Conservation (phyloP, 2,113 vertebrate genomes). For the Cyanoramphus novaezelandiae region DNA sequence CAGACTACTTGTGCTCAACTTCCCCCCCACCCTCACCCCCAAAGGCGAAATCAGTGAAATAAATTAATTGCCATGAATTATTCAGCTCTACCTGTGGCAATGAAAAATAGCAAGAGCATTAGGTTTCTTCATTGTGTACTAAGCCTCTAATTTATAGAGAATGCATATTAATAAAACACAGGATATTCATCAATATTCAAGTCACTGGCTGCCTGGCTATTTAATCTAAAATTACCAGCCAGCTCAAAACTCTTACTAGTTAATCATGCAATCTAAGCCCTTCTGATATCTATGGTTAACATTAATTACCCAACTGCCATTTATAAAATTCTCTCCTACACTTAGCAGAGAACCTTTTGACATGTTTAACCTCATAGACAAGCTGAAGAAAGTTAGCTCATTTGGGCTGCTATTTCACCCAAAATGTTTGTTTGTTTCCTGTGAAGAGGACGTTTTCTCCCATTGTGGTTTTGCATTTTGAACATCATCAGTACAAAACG, state of each 20-base stretch:
- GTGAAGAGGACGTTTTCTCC: background rate
- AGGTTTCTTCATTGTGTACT: slow-evolving; percentile 70
- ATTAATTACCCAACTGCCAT: slow-evolving; percentile 61
- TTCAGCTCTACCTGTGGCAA: slow-evolving; percentile 70
- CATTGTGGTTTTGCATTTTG: background rate
- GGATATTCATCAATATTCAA: slow-evolving; percentile 71
- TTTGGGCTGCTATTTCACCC: background rate
- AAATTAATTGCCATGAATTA: slow-evolving; percentile 70
- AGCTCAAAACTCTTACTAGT: slow-evolving; percentile 69
- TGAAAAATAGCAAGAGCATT: slow-evolving; percentile 69
- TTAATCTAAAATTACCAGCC: slow-evolving; percentile 71
- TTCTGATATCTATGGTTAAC: slow-evolving; percentile 67
- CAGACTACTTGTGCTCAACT: too few species aligned
- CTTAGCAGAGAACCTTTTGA: background rate
- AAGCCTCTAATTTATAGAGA: slow-evolving; percentile 69
- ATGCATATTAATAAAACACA: slow-evolving; percentile 71
- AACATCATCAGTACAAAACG: background rate
- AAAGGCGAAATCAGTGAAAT: slow-evolving; percentile 68
- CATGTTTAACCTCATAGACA: background rate
- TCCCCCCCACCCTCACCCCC: background rate
- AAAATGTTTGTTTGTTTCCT: background rate
- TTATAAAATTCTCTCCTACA: slow-evolving; percentile 35
- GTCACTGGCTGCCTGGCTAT: slow-evolving; percentile 63
- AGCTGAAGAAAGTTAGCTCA: background rate
- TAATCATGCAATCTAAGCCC: slow-evolving; percentile 69